phyloP scores from a whole-genome alignment of 2,888 invertebrate genomes.

The Andrena hattorfiana region DNA sequence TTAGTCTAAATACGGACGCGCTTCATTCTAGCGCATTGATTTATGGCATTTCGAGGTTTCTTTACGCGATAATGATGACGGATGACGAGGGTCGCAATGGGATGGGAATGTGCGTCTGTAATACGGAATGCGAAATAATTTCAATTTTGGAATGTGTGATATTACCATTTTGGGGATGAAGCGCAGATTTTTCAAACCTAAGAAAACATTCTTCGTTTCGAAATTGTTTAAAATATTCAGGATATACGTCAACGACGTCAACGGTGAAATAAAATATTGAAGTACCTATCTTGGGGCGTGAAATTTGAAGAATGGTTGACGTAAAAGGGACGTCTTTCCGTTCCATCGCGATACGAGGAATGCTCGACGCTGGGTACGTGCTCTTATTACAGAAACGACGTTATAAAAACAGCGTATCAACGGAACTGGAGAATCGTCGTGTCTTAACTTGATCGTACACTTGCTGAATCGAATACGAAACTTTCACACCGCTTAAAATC shows the following conservation, averaged over 20 bases:
- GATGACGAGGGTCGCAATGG: not conserved
- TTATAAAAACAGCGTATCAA: slow-evolving; percentile 38
- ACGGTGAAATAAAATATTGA: not conserved
- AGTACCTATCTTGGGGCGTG: not conserved
- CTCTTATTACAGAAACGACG: slow-evolving; percentile 38
- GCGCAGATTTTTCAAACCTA: not conserved
- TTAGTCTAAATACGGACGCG: not conserved
- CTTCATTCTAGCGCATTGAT: not conserved
- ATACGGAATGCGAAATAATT: not conserved
- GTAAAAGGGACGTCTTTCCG: slow-evolving; percentile 14
- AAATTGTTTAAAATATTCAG: not conserved
- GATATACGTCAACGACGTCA: too few species aligned
- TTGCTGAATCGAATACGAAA: slow-evolving; percentile 13
- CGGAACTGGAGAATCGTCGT: slow-evolving; percentile 8
- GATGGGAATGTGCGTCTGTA: not conserved
- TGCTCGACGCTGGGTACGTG: slow-evolving; percentile 10
- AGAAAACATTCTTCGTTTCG: not conserved
- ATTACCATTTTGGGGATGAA: not conserved
- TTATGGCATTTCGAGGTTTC: not conserved
- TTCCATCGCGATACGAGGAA: not conserved
- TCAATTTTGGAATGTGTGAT: not conserved
- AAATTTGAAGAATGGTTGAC: slow-evolving; percentile 10
- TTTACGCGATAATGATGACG: not conserved
- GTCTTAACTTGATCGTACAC: slow-evolving; percentile 13
- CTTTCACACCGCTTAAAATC: not conserved